These are phyloP conservation scores for Passer montanus DNA, from an alignment of 2,113 vertebrate species.

Conservation along the genomic window DNA sequence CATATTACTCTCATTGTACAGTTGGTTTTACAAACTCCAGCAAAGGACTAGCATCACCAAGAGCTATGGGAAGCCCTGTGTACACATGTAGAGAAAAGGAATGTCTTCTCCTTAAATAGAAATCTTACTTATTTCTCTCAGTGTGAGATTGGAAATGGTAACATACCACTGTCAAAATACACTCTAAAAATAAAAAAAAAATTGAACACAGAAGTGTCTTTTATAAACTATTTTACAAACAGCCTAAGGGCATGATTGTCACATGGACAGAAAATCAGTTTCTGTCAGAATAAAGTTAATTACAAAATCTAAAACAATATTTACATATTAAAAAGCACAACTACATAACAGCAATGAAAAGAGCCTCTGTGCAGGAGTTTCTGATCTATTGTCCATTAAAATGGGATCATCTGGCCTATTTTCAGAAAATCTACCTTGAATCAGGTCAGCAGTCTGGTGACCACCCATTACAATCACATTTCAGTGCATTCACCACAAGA, in stretches of 20 bases:
- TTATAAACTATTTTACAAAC: neutral
- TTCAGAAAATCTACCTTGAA: slow-evolving; percentile 5
- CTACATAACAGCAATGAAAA: neutral
- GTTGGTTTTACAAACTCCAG: neutral
- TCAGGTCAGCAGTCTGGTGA: neutral
- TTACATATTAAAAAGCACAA: neutral
- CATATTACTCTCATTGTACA: neutral
- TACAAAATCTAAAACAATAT: neutral
- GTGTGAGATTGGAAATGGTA: neutral
- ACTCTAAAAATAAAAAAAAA: neutral
- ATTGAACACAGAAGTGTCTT: neutral
- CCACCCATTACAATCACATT: neutral
- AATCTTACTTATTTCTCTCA: neutral
- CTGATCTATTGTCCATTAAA: neutral
- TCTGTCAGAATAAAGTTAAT: neutral
- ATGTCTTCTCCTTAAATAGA: neutral
- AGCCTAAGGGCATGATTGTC: neutral
- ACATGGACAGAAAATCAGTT: neutral
- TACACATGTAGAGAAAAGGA: neutral
- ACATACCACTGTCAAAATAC: neutral
- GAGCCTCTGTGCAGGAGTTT: neutral
- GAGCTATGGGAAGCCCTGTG: neutral
- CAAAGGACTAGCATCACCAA: neutral
- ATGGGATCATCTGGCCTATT: neutral
- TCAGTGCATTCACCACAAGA: neutral